A percentile compares a stretch with the other conserved stretches of the same genome.
These are phyloP conservation scores for Macropis europaea DNA, from an alignment of 2,888 invertebrate species.

Conservation along the genomic window DNA sequence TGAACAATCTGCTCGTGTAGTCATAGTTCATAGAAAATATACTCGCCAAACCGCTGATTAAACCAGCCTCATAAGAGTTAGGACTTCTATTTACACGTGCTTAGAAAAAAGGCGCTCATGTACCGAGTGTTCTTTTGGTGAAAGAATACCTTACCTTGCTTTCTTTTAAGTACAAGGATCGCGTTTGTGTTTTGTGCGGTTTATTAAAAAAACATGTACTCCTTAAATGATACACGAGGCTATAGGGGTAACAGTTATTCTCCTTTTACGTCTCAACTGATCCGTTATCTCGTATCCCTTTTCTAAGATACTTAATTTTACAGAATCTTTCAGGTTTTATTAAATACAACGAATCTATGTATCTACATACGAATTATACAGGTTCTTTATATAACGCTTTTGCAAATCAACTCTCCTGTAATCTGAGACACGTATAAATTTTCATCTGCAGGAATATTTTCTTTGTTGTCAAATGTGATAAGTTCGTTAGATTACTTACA, in stretches of 20 bases:
- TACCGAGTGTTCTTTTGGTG: conserved; percentile 36
- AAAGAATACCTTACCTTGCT: conserved; percentile 62
- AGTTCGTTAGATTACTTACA: conserved; percentile 37
- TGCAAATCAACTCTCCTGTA: background rate
- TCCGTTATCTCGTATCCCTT: background rate
- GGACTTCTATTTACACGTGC: conserved; percentile 59
- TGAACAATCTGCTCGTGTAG: conserved; percentile 52
- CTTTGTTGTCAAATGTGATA: conserved; percentile 1
- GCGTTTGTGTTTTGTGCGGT: conserved; percentile 34
- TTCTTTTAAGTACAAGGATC: conserved; percentile 69
- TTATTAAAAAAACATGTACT: conserved; percentile 27
- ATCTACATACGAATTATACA: conserved; percentile 30
- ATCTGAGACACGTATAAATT: conserved; percentile 10
- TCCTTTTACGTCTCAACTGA: background rate
- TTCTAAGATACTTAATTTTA: conserved; percentile 16
- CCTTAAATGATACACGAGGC: conserved; percentile 39
- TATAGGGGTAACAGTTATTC: conserved; percentile 18
- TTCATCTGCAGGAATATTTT: background rate
- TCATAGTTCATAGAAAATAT: conserved; percentile 65
- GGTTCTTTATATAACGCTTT: conserved; percentile 12
- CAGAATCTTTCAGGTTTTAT: conserved; percentile 21
- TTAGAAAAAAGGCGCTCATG: conserved; percentile 53
- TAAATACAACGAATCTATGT: conserved; percentile 24
- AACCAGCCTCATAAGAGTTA: conserved; percentile 34
- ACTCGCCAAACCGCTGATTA: conserved; percentile 48